Evolutionary conservation across 2,888 invertebrate species (phyloP).

Genomic region (Lacanobia wlatinum): DNA sequence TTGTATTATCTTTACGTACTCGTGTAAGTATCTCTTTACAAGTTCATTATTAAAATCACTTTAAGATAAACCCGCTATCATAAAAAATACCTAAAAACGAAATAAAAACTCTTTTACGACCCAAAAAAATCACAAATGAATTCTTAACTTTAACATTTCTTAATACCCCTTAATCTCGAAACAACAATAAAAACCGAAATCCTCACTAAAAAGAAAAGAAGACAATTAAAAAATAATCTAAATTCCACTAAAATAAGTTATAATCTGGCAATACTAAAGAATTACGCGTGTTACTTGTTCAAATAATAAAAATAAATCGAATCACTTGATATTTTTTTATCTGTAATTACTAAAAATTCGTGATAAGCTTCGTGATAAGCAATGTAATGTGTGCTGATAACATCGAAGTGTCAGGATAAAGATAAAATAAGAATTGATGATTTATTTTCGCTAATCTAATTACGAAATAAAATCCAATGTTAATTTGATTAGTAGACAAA

Average conservation of each 20-base stretch:
- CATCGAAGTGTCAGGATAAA: slow-evolving; percentile 66
- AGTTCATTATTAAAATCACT: neutral
- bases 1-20: neutral
- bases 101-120: slow-evolving; percentile 10
- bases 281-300: slow-evolving; percentile 70
- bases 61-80: slow-evolving; percentile 20
- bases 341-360: slow-evolving; percentile 65
- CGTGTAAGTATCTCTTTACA: neutral
- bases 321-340: slow-evolving; percentile 61
- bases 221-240: slow-evolving; percentile 61
- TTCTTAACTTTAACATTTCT: slow-evolving; percentile 5
- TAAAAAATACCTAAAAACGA: neutral
- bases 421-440: slow-evolving; percentile 74
- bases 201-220: slow-evolving; percentile 16
- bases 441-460: slow-evolving; percentile 70
- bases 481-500: slow-evolving; percentile 59
- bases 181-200: slow-evolving; percentile 31
- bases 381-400: slow-evolving; percentile 57
- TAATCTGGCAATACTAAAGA: slow-evolving; percentile 72
- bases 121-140: slow-evolving; percentile 4
- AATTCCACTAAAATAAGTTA: slow-evolving; percentile 64
- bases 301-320: slow-evolving; percentile 66
- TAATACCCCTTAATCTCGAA: slow-evolving; percentile 32
- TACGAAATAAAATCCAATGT: slow-evolving; percentile 67
- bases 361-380: slow-evolving; percentile 53